These are phyloP conservation scores for Meriones unguiculatus DNA, from an alignment of 2,113 vertebrate genomes.

Conservation along the genomic window DNA sequence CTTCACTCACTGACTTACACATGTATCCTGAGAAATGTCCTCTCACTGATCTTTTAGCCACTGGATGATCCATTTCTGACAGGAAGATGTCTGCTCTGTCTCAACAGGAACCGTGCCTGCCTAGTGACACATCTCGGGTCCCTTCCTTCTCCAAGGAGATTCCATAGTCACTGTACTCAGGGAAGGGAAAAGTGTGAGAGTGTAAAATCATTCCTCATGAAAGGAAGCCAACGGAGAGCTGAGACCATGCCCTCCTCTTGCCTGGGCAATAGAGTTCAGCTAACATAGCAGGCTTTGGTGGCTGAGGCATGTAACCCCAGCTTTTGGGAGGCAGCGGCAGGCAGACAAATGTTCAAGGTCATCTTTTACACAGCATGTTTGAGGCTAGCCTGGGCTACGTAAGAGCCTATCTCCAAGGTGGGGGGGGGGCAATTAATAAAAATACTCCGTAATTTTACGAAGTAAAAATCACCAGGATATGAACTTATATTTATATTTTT, in stretches of 20 bases:
- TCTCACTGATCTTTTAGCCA: neutral
- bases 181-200: neutral
- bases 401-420: neutral
- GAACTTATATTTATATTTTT: neutral
- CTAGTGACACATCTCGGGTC: neutral
- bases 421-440: neutral
- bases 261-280: neutral
- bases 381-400: neutral
- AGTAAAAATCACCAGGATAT: neutral
- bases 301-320: neutral
- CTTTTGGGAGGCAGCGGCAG: neutral
- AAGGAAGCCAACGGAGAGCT: neutral
- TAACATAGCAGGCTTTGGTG: neutral
- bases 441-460: neutral
- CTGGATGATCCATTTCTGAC: neutral
- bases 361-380: neutral
- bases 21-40: neutral
- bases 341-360: neutral
- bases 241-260: neutral
- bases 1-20: neutral
- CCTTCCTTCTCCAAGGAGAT: neutral
- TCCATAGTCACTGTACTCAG: neutral
- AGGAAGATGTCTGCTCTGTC: neutral
- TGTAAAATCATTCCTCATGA: neutral
- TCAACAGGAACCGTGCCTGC: neutral